Base-by-base conservation (phyloP, 35 echinoderm and acorn worm genomes). In the Lytechinus pictus region DNA sequence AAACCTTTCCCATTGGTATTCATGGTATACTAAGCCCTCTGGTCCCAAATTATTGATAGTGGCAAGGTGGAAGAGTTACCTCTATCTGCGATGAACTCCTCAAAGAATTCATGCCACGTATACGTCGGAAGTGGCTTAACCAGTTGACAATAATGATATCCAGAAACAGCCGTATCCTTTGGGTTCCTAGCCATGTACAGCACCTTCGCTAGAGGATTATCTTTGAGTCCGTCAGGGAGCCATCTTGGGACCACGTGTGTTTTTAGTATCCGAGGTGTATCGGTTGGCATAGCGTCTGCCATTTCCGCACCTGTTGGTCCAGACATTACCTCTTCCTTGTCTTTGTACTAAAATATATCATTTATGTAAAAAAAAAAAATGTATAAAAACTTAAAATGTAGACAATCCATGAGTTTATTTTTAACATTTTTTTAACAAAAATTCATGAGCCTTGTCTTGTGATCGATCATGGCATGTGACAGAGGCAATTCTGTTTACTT, bases 181-280 rank as follows among this genome's bases (percentile, higher is more conserved):
- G 94, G 94, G 61, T 95, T 95, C 24, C 94, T 86, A 28, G 94
- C 86, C 16, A 95, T 27, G 54, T 95, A 95, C 52, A 95, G 8
- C 19, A 95, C 86, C 61, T 95, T 95, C 11, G 53, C 94, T 51
- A 54, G 86, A 10, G 29, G 28, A 9, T 89, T 54, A 9, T 95
- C 86, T 19, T 55, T 53, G 86, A 89, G 14, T 13, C 87, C 94
- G 54, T 52, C 21, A 11, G 94, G 94, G 1, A 95, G 94, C 51
- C 91, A 92, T 92, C 53, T 92, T 92, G 11, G 29, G 27, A 6
- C 19, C 28, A 92, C 4, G 29, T 92, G 91, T 53, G 91, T 92
- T 54, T 92, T 92, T 9, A 92, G 91, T 6, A 92, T 92, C 10
- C 91, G 9, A 24, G 91, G 91, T 33, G 91, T 28, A 88, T 88